Base-by-base conservation (phyloP, 2,797 vertebrate species). In the Oophaga sylvatica region DNA sequence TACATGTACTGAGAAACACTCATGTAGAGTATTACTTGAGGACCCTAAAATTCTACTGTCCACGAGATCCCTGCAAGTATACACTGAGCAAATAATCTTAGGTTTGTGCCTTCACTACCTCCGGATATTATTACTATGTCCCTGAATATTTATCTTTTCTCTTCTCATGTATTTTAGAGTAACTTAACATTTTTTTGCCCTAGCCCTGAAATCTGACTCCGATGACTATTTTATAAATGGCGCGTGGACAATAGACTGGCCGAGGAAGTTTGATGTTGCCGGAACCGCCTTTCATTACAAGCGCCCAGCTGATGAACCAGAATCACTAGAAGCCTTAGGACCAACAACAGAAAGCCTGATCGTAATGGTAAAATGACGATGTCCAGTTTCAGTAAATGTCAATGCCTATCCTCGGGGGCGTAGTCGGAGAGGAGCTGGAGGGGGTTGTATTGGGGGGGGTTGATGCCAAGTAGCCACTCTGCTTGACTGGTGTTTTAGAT, bases 211-310 rank as follows among this genome's bases (percentile, higher is more conserved):
- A 94, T 98, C 98, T 20, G 97, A 99, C 92, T 95, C 92, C 6
- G 97, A 98, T 90, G 96, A 99, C 93, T 99, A 99, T 93, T 99
- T 98, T 93, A 98, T 99, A 94, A 99, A 99, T 85, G 98, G 98
- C 87, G 98, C 98, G 35, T 99, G 98, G 98, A 99, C 98, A 93
- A 99, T 99, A 90, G 98, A 99, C 94, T 99, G 98, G 98, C 98
- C 98, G 87, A 94, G 98, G 91, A 99, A 99, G 94, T 99, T 99
- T 91, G 97, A 99, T 94, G 96, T 99, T 41, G 96, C 97, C 67
- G 97, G 97, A 75, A 99, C 98, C 68, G 96, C 97, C 80, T 99
- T 99, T 93, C 96, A 98, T 94, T 99, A 99, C 93, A 97, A 95
- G 95, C 97, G 98, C 83, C 97, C 97, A 59, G 91, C 97, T 0